Base-by-base conservation (phyloP, 2,113 vertebrate species). In the Aegotheles bennettii region DNA sequence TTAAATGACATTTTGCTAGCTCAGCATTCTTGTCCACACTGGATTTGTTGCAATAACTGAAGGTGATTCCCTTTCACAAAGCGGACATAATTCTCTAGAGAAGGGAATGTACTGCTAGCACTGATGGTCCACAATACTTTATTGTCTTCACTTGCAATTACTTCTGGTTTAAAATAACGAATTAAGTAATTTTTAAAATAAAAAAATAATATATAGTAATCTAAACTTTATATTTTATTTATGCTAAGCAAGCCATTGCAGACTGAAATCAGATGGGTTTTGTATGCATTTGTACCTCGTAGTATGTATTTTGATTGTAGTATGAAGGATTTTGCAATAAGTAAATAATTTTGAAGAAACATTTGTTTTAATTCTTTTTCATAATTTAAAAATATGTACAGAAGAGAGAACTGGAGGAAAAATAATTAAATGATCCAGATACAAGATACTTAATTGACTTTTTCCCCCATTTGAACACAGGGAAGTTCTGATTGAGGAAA, bases 91-190 rank as follows among this genome's bases (percentile, higher is more conserved):
- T 69, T 91, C 85, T 95, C 87, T 70, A 35, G 91, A 93, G 83
- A 76, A 85, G n/a, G 31, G 45, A 78, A 65, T 47, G 69, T 84
- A 48, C 78, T 90, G 74, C 73, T 95, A 82, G 86, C 61, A 70
- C 57, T 95, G 88, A 90, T 92, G 59, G 71, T 94, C 74, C 87
- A 56, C 77, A 92, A 50, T 97, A 69, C 95, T 92, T 94, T 96
- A 91, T 85, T 93, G 29, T 93, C 93, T 97, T 96, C 38, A 57
- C 84, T 97, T 96, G 61, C n/a, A 70, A 3, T 92, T 81, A 68
- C 36, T 94, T 79, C 42, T 83, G 63, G 35, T 93, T 95, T 95
- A 93, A 92, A 97, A 86, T 91, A 20, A 84, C 68, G 51, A 94
- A 94, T 90, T 67, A 53, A 57, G 54, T 91, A 24, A 68, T 79